Evolutionary conservation across 2,888 invertebrate genomes (phyloP).

Genomic region (Eumacrocentrus americanus): DNA sequence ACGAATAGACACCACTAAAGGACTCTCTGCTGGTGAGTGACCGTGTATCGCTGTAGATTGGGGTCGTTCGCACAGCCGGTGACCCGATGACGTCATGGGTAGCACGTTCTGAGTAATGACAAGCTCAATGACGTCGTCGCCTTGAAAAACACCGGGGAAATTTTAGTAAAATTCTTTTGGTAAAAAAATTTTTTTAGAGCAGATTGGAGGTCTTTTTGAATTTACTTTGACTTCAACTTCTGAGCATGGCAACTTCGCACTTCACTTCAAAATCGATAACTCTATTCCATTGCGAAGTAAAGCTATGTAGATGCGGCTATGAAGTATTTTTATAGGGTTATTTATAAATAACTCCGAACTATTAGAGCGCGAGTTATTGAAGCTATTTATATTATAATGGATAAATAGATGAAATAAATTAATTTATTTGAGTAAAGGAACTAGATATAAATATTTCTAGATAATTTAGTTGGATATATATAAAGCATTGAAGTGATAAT

Average conservation of each 20-base stretch:
- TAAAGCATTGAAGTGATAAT: too few species aligned
- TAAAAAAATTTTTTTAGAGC: neutral
- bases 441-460: too few species aligned
- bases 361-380: too few species aligned
- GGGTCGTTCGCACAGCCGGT: constrained; percentile 15
- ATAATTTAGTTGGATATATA: too few species aligned
- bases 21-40: constrained; percentile 35
- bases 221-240: constrained; percentile 23
- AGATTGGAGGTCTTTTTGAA: neutral
- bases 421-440: too few species aligned
- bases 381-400: too few species aligned
- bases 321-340: too few species aligned
- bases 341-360: too few species aligned
- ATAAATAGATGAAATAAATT: too few species aligned
- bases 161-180: neutral
- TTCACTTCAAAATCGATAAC: constrained; percentile 26
- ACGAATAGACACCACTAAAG: constrained; percentile 20
- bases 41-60: constrained; percentile 4
- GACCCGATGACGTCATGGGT: constrained; percentile 26
- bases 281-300: constrained; percentile 5
- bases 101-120: neutral
- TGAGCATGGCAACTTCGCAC: constrained; percentile 28
- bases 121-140: neutral
- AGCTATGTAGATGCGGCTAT: neutral
- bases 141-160: neutral